Evolutionary conservation across 2,797 vertebrate genomes (phyloP).

Genomic region (Pempheris klunzingeri): DNA sequence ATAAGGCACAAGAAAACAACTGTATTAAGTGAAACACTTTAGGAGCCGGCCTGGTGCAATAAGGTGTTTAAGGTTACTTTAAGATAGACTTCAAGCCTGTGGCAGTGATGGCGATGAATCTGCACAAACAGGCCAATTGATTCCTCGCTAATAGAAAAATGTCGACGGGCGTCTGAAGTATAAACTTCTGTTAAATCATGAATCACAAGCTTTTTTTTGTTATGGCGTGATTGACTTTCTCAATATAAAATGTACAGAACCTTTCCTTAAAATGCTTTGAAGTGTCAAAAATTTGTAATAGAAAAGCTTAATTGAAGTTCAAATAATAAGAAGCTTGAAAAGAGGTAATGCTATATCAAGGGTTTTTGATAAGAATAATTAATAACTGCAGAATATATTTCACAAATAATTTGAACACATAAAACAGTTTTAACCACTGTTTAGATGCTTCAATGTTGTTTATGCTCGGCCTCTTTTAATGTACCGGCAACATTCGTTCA

Average conservation of each 20-base stretch:
- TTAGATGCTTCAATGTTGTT: neutral
- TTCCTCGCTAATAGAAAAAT: neutral
- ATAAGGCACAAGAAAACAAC: conserved; percentile 65
- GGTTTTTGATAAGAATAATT: neutral
- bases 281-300: neutral
- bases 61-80: conserved; percentile 2
- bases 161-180: neutral
- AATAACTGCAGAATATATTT: conserved; percentile 1
- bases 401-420: neutral
- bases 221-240: neutral
- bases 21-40: neutral
- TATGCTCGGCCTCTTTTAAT: neutral
- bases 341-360: neutral
- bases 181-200: neutral
- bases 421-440: neutral
- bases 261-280: neutral
- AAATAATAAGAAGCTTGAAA: neutral
- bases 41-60: neutral
- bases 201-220: neutral
- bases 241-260: neutral
- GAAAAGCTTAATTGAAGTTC: neutral
- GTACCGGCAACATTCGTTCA: conserved; percentile 7
- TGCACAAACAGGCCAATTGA: neutral
- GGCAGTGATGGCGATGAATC: neutral
- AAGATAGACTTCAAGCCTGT: neutral